phyloP scores from a whole-genome alignment of 2,797 vertebrate genomes.

The Galago senegalensis region DNA sequence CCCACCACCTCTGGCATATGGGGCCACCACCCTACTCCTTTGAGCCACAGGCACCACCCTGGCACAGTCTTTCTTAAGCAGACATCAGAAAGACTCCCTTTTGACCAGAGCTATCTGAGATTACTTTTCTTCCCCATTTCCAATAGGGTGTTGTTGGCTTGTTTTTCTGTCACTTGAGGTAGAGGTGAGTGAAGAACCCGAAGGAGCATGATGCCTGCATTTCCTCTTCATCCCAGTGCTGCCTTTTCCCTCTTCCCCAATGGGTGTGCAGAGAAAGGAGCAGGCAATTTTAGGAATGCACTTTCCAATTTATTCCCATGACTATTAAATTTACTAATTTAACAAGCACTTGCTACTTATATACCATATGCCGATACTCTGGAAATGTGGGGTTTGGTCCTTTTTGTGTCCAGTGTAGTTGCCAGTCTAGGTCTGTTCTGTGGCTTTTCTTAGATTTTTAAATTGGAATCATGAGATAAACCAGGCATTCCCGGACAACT shows the following conservation, averaged over 20 bases:
- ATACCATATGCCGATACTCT: not conserved
- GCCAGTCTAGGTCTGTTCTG: not conserved
- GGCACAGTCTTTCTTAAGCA: not conserved
- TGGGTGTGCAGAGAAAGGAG: not conserved
- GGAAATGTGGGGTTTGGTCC: not conserved
- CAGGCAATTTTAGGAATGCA: not conserved
- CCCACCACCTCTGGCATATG: no score
- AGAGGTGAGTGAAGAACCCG: not conserved
- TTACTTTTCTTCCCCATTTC: not conserved
- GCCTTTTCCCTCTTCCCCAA: not conserved
- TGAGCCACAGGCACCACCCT: not conserved
- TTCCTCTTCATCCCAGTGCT: not conserved
- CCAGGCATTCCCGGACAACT: not conserved
- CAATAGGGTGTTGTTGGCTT: constrained; percentile 30
- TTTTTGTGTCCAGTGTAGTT: not conserved
- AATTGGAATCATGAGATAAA: constrained; percentile 3
- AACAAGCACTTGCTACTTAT: not conserved
- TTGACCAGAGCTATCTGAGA: not conserved
- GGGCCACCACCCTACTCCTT: no score
- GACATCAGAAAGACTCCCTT: constrained; percentile 12
- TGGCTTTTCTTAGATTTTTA: not conserved
- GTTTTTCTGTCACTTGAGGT: not conserved
- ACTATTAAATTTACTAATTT: not conserved
- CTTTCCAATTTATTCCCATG: not conserved
- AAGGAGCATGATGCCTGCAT: not conserved